Percentiles rank a stretch among this genome's conserved stretches.
phyloP scores from a whole-genome alignment of 1,140 invertebrate species.

The Penaeus vannamei region DNA sequence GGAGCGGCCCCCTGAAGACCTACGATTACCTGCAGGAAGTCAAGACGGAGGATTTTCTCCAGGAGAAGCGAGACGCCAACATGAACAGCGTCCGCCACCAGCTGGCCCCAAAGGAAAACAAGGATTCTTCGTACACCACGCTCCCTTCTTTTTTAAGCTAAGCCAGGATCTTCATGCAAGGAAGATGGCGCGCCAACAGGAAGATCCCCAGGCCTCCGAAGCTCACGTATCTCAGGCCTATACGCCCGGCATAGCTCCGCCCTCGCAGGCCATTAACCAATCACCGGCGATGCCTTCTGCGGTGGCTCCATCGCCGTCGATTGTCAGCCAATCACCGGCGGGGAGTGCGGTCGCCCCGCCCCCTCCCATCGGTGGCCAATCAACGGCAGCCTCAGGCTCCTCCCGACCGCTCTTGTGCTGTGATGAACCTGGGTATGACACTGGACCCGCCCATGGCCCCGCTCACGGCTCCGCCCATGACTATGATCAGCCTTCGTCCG shows the following conservation, averaged over 20 bases:
- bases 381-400: constrained; percentile 5
- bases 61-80: constrained; percentile 62
- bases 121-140: constrained; percentile 64
- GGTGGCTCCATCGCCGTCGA: constrained; percentile 10
- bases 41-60: constrained; percentile 64
- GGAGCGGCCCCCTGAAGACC: constrained; percentile 52
- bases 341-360: constrained; percentile 28
- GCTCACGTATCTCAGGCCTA: constrained; percentile 45
- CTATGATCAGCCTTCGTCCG: constrained; percentile 35
- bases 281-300: constrained; percentile 5
- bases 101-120: constrained; percentile 59
- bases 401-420: constrained; percentile 21
- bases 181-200: constrained; percentile 57
- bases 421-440: constrained; percentile 37
- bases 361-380: constrained; percentile 35
- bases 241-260: constrained; percentile 39
- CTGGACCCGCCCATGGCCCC: not conserved
- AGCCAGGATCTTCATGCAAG: constrained; percentile 67
- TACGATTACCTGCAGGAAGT: constrained; percentile 67
- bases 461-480: constrained; percentile 17
- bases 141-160: constrained; percentile 68
- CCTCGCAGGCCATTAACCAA: constrained; percentile 41
- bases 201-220: constrained; percentile 50
- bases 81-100: constrained; percentile 59
- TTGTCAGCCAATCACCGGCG: constrained; percentile 35